Evolutionary conservation across 2,113 vertebrate genomes (phyloP).

Genomic region (Alligator mississippiensis): DNA sequence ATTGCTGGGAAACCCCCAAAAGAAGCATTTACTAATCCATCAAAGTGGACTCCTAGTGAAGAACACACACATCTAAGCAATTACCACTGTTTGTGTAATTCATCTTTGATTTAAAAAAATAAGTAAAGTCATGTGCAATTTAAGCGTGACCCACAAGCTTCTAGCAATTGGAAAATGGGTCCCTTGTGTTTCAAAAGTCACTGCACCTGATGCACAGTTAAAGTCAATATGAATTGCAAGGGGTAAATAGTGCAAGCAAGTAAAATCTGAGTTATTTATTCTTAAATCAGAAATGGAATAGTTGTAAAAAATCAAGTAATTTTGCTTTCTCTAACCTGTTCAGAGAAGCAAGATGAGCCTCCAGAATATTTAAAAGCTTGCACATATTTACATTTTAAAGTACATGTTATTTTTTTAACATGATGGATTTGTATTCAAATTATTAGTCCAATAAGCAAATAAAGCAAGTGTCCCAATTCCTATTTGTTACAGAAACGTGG

Average conservation of each 20-base stretch:
- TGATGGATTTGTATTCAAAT: conserved; percentile 1
- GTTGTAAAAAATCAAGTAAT: rapidly evolving
- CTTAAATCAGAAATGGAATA: neutral
- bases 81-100: neutral
- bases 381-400: neutral
- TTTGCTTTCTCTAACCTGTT: neutral
- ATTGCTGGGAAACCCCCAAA: neutral
- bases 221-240: neutral
- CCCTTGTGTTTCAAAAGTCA: neutral
- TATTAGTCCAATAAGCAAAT: conserved; percentile 27
- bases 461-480: neutral
- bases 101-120: neutral
- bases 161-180: neutral
- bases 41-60: neutral
- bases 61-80: neutral
- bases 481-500: neutral
- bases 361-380: neutral
- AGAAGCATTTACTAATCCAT: neutral
- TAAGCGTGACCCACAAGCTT: neutral
- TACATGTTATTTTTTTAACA: neutral
- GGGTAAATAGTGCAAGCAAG: neutral
- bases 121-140: neutral
- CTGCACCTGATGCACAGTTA: neutral
- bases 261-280: neutral
- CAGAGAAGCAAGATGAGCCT: neutral